Conservation (phyloP, 2,113 vertebrate genomes). For the Microtus pennsylvanicus region DNA sequence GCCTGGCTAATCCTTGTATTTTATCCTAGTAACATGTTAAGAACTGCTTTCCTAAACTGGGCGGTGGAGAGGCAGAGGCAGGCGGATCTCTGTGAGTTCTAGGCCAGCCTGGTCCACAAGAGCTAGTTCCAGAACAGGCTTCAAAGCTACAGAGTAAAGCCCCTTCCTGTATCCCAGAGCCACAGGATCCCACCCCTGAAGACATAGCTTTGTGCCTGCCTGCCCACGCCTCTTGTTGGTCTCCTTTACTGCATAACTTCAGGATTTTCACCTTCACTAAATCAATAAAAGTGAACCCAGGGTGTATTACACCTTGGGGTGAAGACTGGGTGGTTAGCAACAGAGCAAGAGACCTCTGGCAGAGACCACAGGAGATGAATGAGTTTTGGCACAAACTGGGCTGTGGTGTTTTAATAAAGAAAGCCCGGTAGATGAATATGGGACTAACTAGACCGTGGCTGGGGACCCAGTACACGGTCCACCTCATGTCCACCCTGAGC, state of each 20-base stretch:
- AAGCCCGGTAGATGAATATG: slow-evolving; percentile 93
- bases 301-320: not conserved
- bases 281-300: not conserved
- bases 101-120: too few relatives aligned
- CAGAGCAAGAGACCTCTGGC: slow-evolving; percentile 57
- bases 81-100: too few relatives aligned
- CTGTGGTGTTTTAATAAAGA: slow-evolving; percentile 94
- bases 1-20: too few relatives aligned
- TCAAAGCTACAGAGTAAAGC: too few relatives aligned
- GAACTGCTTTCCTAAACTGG: too few relatives aligned
- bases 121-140: too few relatives aligned
- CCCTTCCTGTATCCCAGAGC: too few relatives aligned
- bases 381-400: slow-evolving; percentile 97
- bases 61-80: too few relatives aligned
- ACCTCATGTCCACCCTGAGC: slow-evolving; percentile 94
- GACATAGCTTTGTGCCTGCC: too few relatives aligned
- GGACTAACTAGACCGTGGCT: slow-evolving; percentile 94
- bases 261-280: not conserved
- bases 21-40: too few relatives aligned
- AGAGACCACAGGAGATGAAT: slow-evolving; percentile 86
- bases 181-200: too few relatives aligned
- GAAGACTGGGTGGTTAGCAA: not conserved
- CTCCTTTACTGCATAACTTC: not conserved
- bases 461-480: slow-evolving; percentile 94
- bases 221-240: too few relatives aligned